Conservation (phyloP, 2,797 vertebrate genomes). For the Lacerta bilineata region DNA sequence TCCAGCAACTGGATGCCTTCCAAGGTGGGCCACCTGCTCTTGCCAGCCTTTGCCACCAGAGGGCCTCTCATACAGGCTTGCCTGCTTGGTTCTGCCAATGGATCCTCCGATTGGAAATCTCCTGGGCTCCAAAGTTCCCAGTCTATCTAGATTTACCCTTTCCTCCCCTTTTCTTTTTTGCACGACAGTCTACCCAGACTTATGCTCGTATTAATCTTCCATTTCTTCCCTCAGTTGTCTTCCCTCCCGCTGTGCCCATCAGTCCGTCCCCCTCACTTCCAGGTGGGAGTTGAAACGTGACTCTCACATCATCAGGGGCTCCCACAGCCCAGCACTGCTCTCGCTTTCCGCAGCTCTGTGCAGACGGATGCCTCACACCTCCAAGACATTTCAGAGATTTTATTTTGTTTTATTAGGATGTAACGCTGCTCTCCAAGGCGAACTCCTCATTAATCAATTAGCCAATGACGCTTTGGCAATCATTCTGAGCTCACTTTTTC, state of each 20-base stretch:
- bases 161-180: too few species aligned
- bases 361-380: background rate
- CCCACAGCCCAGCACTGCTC: background rate
- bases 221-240: background rate
- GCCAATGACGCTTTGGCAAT: conserved; percentile 44
- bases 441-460: conserved; percentile 51
- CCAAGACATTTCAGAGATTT: background rate
- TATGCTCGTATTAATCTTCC: background rate
- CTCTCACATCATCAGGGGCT: background rate
- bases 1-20: background rate
- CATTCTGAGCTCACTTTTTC: conserved; percentile 33
- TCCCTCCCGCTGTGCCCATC: background rate
- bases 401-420: conserved; percentile 29
- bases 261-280: background rate
- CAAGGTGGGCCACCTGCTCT: background rate
- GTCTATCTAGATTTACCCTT: background rate
- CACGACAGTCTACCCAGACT: too few species aligned
- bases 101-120: background rate
- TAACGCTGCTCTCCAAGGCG: conserved; percentile 33
- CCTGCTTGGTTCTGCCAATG: background rate
- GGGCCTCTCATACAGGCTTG: background rate
- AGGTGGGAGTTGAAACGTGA: background rate
- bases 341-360: background rate
- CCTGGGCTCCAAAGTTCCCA: background rate
- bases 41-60: background rate